Evolutionary conservation across 1,140 invertebrate genomes (phyloP), one percentile per base, ranked within the genome.

Genomic region (Drosophila mojavensis): DNA sequence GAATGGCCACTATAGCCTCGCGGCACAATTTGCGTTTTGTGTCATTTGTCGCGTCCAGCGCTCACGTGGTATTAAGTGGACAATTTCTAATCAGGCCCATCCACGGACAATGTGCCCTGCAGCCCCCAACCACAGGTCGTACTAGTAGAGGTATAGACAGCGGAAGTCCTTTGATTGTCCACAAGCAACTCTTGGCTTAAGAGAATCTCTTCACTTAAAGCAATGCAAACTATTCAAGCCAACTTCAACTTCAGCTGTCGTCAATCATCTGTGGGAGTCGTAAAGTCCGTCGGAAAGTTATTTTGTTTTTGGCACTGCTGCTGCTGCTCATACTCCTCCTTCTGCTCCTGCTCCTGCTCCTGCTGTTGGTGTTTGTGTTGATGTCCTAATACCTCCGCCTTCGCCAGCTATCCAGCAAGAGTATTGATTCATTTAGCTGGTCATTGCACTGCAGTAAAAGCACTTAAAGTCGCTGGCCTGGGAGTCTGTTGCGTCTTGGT

Each of bases 381-480:
- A 6, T 33, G 33, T 33, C 33, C 6, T 33, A 9, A 33, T 33
- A 33, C 7, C 33, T 33, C 33, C 17, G 20, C 20, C 47, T 20
- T 6, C 15, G 36, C n/a, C 53, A 5, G 3, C 28, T 54, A 5
- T 28, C 11, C 11, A n/a, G 10, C 28, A 36, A 54, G 15, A 50
- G 24, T 59, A 73, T 73, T 48, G 70, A 73, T 73, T 73, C 54
- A 51, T 73, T 67, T n/a, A 39, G 20, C 43, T 51, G 70, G 70
- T 73, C 70, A 73, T 67, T 73, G 70, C 53, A 58, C 63, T 66
- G 28, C 26, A 36, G 45, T 17, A 48, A 61, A 48, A 66, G 63
- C 28, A 50, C 54, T 66, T 58, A 58, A 56, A 66, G 51, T 47
- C 54, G 17, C 10, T 30, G 26, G 17, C 17, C 45, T 15, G 28